A percentile compares a stretch with the other conserved stretches of the same genome.
Conservation (phyloP, 53 echinoderm and acorn worm species). For the Echinometra lucunter region DNA sequence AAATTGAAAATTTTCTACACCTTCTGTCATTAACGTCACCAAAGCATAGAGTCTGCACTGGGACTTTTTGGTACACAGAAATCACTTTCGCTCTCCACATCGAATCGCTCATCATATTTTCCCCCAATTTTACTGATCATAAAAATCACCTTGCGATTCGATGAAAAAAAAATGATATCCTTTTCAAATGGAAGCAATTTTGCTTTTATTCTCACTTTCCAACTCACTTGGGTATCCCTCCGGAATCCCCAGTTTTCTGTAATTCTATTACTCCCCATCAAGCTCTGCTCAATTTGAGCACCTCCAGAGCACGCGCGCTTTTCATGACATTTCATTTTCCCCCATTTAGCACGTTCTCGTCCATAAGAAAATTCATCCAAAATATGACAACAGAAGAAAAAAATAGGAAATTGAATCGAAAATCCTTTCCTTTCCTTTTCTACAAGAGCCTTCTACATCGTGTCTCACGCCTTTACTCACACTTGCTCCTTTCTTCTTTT, state of each 20-base stretch:
- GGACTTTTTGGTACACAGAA: not conserved
- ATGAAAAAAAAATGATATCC: not conserved
- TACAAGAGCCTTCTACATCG: not conserved
- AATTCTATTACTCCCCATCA: slow-evolving; percentile 11
- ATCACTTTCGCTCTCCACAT: not conserved
- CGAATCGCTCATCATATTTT: not conserved
- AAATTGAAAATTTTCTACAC: no score
- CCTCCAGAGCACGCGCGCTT: slow-evolving; percentile 12
- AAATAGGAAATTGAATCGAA: slow-evolving; percentile 38
- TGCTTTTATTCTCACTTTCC: slow-evolving; percentile 33
- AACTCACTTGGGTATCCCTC: not conserved
- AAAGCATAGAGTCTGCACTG: no score
- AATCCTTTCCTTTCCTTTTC: not conserved
- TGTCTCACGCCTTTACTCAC: not conserved
- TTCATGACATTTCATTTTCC: not conserved
- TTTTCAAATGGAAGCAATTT: not conserved
- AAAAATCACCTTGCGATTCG: not conserved
- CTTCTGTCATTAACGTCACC: no score
- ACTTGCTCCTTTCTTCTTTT: not conserved
- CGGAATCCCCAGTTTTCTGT: slow-evolving; percentile 18
- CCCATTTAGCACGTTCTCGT: slow-evolving; percentile 48
- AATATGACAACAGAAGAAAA: slow-evolving; percentile 53
- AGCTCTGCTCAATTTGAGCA: not conserved
- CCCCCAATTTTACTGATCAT: not conserved
- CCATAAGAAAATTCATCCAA: not conserved